Conservation (phyloP, 2,797 vertebrate species). For the Arctocebus calabarensis region DNA sequence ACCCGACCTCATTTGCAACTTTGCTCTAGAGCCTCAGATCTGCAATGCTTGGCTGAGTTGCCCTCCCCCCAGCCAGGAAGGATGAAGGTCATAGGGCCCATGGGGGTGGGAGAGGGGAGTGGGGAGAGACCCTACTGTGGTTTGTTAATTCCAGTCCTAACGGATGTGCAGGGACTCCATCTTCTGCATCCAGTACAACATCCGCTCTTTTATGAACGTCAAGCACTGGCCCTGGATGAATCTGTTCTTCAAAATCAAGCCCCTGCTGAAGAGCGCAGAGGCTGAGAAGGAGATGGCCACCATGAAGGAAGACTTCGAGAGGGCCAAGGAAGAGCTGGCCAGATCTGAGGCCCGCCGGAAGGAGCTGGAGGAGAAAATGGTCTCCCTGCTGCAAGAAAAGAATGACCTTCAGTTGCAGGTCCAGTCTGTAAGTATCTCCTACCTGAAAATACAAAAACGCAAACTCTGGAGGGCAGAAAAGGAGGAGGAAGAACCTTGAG, state of each 20-base stretch:
- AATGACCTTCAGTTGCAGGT: constrained; percentile 87
- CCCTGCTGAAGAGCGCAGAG: constrained; percentile 85
- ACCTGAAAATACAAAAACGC: not conserved
- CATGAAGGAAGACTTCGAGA: constrained; percentile 86
- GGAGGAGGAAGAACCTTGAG: not conserved
- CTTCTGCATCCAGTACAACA: constrained; percentile 91
- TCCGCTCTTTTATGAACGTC: constrained; percentile 94
- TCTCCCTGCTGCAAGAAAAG: constrained; percentile 85
- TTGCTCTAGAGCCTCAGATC: not conserved
- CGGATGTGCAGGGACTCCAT: constrained; percentile 84
- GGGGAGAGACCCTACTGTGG: not conserved
- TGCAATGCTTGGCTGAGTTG: not conserved
- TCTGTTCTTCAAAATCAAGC: constrained; percentile 87
- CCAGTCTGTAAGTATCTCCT: constrained; percentile 82
- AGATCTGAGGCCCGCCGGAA: constrained; percentile 86
- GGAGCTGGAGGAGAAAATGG: constrained; percentile 87
- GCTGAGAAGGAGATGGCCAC: constrained; percentile 86
- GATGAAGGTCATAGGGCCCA: not conserved
- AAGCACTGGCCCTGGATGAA: constrained; percentile 92
- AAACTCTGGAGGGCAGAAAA: not conserved
- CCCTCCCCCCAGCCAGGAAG: not conserved
- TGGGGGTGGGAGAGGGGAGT: fast-evolving
- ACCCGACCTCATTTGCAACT: not conserved
- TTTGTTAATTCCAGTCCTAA: constrained; percentile 11
- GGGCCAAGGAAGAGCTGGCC: constrained; percentile 82